These are phyloP conservation scores for Champsocephalus gunnari DNA, from an alignment of 2,797 vertebrate genomes.

Conservation along the genomic window DNA sequence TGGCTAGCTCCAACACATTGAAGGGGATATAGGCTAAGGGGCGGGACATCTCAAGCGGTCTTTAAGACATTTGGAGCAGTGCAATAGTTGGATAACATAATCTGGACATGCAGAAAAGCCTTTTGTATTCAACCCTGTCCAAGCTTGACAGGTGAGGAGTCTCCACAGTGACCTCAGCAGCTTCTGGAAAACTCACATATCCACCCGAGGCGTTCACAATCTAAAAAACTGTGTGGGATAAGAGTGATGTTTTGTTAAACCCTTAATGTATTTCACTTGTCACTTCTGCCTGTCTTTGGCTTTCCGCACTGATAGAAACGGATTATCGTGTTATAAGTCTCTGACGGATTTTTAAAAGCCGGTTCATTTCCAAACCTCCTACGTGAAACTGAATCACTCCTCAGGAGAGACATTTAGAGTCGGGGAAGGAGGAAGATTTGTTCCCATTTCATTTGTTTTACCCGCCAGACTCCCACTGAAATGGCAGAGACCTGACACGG, in stretches of 20 bases:
- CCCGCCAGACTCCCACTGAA: constrained; percentile 55
- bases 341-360: constrained; percentile 24
- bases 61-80: too few species aligned
- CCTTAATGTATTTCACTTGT: constrained; percentile 48
- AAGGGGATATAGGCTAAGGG: too few species aligned
- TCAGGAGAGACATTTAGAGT: constrained; percentile 43
- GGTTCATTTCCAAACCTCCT: constrained; percentile 63
- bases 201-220: constrained; percentile 22
- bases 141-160: constrained; percentile 53
- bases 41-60: too few species aligned
- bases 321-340: constrained; percentile 47
- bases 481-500: constrained; percentile 42
- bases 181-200: constrained; percentile 66
- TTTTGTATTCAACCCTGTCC: too few species aligned
- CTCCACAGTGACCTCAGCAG: constrained; percentile 46
- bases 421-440: constrained; percentile 17
- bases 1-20: too few species aligned
- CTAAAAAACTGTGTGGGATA: constrained; percentile 41
- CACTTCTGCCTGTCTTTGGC: constrained; percentile 31
- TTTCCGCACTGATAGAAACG: constrained; percentile 45
- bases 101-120: too few species aligned
- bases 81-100: too few species aligned
- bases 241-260: constrained; percentile 54
- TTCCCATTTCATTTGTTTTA: constrained; percentile 45
- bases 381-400: constrained; percentile 68